Base-by-base conservation (phyloP, 2,888 invertebrate species). In the Ornithoptera priamus region DNA sequence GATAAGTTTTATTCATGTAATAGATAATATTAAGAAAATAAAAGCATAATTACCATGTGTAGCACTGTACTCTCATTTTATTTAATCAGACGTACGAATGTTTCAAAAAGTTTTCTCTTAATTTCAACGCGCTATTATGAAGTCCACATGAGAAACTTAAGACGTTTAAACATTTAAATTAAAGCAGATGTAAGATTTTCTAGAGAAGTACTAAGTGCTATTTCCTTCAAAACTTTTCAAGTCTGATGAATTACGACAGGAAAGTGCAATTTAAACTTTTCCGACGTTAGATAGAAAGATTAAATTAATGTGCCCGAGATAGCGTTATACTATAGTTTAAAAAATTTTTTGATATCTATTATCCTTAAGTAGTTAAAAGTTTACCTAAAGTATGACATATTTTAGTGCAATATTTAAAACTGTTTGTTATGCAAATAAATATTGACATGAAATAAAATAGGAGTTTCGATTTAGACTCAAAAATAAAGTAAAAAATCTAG, bases 161-260 rank as follows among this genome's bases (percentile, higher is more conserved):
- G 42, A 15, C 67, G 62, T 67, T 67, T 62, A 67, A 68, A 57
- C 42, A 58, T 62, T 57, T 68, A 68, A 69, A 64, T 69, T 69
- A 56, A 69, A 69, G 60, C 53, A 56, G 53, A 69, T 69, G 59
- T 64, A 60, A 69, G 59, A 69, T 64, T 65, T 69, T 69, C 64
- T 64, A 56, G n/a, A 60, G 64, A 69, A 53, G 64, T 65, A 60
- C 64, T 63, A 67, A 67, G 68, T 64, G 64, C 59, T 53, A 61
- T 64, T 64, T 69, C 64, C 68, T 69, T 64, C 64, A 69, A 60
- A 69, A 69, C 68, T 69, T 69, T 65, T 59, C 50, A 65, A 62
- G 62, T 69, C 60, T 64, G 60, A 69, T 69, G 64, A 69, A 69
- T 69, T 69, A 69, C 68, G 64, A 69, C 68, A 69, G 60, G 59